Evolutionary conservation across 2,113 vertebrate genomes (phyloP), one percentile per base, ranked within the genome.

Genomic region (Coregonus clupeaformis): DNA sequence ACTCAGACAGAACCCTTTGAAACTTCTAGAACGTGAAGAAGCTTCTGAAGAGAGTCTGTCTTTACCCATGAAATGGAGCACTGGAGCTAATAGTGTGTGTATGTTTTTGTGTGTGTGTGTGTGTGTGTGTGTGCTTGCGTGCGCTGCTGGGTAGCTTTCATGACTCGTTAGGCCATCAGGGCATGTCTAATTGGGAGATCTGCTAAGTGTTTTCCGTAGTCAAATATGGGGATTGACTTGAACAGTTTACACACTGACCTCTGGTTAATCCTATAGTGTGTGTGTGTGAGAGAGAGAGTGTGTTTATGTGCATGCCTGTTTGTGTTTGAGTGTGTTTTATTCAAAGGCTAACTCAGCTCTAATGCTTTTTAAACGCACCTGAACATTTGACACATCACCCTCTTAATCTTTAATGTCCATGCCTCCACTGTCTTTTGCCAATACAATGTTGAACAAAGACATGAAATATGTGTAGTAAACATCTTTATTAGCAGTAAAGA

Each of bases 1-100:
- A 24, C 45, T 9, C 45, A 71, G 49, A 71, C 32, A 45, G 68
- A 81, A 81, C n/a, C 68, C 63, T 74, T 77, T 77, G 71, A 77
- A 81, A 74, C 27, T 57, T 22, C 22, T 49, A 60, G 29, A 49
- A 27, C 20, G 29, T 63, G 27, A 42, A 42, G 36, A 42, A 49
- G 42, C 68, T 6, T 71, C 42, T 71, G 42, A 57, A 52, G 36
- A 42, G 69, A 27, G 45, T 55, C 5, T 55, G 52, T 20, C 52
- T 55, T 16, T 55, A 16, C 18, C 18, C 20, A 55, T 55, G 16
- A 42, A 42, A 11, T 42, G 7, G 36, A 42, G 36, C 16, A 4
- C 52, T 55, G 52, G 52, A 55, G 52, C 16, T 55, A 20, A 55
- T 20, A 1, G 69, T n/a, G 69, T 68, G 66, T 24, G 68, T 27